Base-by-base conservation (phyloP, 2,888 invertebrate species). In the Nymphalis c-album region DNA sequence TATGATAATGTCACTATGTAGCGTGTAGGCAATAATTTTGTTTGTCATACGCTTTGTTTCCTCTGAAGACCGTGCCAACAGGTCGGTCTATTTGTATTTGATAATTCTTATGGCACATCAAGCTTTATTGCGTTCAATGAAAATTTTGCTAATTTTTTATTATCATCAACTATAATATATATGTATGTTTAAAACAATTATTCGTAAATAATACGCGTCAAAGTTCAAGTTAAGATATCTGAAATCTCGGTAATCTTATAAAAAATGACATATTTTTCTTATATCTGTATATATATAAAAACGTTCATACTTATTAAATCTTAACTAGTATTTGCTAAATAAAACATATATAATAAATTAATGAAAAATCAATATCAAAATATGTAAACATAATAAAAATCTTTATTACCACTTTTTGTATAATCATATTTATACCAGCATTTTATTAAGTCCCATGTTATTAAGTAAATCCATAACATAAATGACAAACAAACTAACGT, bases 31-130 rank as follows among this genome's bases (percentile, higher is more conserved):
- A 76, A 80, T 83, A 80, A 85, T 85, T 81, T 83, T 81, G 80
- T 85, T 81, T 81, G 81, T 80, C 80, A 76, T 74, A 71, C 69
- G 77, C 86, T 87, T 86, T 88, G 87, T 87, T 81, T 78, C 79
- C 75, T 72, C 74, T 69, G 78, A 75, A 76, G 70, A 70, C 59
- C 71, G 80, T 85, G 86, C 85, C 87, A 87, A 86, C 84, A 81
- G 74, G 74, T 74, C 71, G 73, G 75, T 79, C 81, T 83, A 85
- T 86, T 85, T 86, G 82, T 81, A 69, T 60, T 62, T 67, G 53
- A 65, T 69, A 60, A 60, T 69, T 47, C 61, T 63, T 26, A n/a
- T 18, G 18, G 35, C 35, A 57, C 35, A 57, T 57, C 57, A 57
- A 57, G 40, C 8, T 57, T 57, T 57, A 57, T n/a, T 57, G 35